Base-by-base conservation (phyloP, 2,113 vertebrate genomes). In the Hymenochirus boettgeri region DNA sequence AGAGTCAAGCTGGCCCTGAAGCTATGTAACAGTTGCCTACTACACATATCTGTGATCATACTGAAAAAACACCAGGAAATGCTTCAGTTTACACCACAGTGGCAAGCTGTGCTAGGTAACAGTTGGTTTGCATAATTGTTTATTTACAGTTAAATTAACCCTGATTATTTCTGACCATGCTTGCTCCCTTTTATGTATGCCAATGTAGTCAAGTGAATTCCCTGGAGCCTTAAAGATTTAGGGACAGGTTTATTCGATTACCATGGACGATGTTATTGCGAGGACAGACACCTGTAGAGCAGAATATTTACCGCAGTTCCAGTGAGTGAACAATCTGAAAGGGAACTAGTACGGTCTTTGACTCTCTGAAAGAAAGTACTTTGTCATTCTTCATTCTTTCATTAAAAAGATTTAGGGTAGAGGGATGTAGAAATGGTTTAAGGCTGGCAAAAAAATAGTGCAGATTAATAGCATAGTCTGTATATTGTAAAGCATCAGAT, bases 401-500 rank as follows among this genome's bases (percentile, higher is more conserved):
- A 64, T 79, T 75, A 75, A 72, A 63, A 74, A 73, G 73, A 75
- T 75, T 84, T 76, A 76, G 79, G 70, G 77, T 74, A 78, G 65
- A 72, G 74, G n/a, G 61, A 76, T 72, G 67, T 73, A 74, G 75
- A 79, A 83, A 80, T 61, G 61, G 71, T 70, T 82, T 70, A 61
- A 10, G 61, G 61, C 75, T 72, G 69, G 75, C 72, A 72, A 74
- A 69, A 69, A 60, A 75, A 81, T 72, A 62, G 71, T 46, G 47
- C 62, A 77, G 80, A 83, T 83, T 79, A 81, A 86, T 78, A 76
- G 65, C 52, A 62, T 77, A 72, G 62, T 73, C 75, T 61, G 70
- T 75, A 83, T 78, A 83, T 72, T 73, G 73, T 65, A 72, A 80
- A 78, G 76, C 74, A 70, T 77, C 80, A 74, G 79, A 86, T 83